Percentiles rank a stretch among this genome's conserved stretches.
phyloP scores from a whole-genome alignment of 2,113 vertebrate species.

The Deroptyus accipitrinus region DNA sequence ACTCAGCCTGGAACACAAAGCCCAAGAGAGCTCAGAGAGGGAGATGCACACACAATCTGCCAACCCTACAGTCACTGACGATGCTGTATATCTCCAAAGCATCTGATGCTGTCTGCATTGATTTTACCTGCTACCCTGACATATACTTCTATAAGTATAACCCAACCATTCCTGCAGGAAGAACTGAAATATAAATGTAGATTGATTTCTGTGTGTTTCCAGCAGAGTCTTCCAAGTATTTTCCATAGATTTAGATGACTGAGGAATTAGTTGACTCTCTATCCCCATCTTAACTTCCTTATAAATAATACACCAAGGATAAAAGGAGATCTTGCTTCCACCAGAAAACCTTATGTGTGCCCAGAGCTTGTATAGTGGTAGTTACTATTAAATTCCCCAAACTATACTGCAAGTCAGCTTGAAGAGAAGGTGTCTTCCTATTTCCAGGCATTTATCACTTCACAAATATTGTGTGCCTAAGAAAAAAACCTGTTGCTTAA shows the following conservation, averaged over 20 bases:
- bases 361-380: not conserved
- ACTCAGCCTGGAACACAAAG: not conserved
- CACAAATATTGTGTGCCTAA: not conserved
- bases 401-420: not conserved
- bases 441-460: not conserved
- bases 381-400: not conserved
- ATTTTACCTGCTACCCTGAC: not conserved
- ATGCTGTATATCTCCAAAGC: not conserved
- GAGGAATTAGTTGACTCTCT: not conserved
- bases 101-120: not conserved
- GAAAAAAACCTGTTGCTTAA: not conserved
- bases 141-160: not conserved
- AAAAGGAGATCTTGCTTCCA: not conserved
- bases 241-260: not conserved
- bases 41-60: not conserved
- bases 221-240: not conserved
- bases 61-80: not conserved
- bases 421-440: not conserved
- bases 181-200: not conserved
- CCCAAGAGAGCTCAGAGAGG: not conserved
- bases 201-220: not conserved
- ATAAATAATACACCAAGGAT: not conserved
- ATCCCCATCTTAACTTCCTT: not conserved
- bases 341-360: not conserved
- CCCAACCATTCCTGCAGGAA: not conserved